These are phyloP conservation scores for Gastracanthus pulcherrimus DNA, from an alignment of 2,888 invertebrate species.

Conservation along the genomic window DNA sequence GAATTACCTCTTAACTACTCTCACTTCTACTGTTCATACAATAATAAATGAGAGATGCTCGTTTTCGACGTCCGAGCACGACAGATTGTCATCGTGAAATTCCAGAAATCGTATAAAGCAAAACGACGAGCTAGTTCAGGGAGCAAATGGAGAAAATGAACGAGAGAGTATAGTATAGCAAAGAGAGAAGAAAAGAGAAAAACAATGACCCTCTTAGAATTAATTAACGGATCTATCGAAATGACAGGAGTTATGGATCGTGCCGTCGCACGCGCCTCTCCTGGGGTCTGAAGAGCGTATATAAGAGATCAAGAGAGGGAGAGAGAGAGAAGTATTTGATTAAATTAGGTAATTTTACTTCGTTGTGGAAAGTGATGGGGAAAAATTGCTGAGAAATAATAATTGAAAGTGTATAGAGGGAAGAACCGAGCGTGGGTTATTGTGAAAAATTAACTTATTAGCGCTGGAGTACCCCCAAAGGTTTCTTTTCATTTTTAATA, in stretches of 20 bases:
- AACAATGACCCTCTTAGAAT: constrained; percentile 29
- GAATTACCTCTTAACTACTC: too few relatives aligned
- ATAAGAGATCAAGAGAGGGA: background rate
- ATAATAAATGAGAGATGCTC: background rate
- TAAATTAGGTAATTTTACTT: constrained; percentile 37
- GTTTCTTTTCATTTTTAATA: too few relatives aligned
- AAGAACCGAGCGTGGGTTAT: too few relatives aligned
- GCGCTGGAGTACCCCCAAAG: too few relatives aligned
- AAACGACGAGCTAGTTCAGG: background rate
- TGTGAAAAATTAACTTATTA: background rate
- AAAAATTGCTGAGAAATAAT: constrained; percentile 21
- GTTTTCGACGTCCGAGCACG: background rate
- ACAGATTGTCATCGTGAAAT: too few relatives aligned
- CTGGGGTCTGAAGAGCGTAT: background rate
- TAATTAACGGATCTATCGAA: constrained; percentile 40
- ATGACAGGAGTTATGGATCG: constrained; percentile 43
- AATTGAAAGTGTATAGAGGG: background rate
- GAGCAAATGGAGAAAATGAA: background rate
- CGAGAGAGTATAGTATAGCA: background rate
- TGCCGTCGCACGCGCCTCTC: constrained; percentile 17
- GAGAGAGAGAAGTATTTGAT: constrained; percentile 18
- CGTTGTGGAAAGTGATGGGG: background rate
- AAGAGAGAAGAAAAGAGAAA: background rate
- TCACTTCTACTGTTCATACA: background rate
- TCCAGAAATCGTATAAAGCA: background rate